Evolutionary conservation across 2,113 vertebrate species (phyloP), one percentile per base, ranked within the genome.

Genomic region (Corythaeola cristata): DNA sequence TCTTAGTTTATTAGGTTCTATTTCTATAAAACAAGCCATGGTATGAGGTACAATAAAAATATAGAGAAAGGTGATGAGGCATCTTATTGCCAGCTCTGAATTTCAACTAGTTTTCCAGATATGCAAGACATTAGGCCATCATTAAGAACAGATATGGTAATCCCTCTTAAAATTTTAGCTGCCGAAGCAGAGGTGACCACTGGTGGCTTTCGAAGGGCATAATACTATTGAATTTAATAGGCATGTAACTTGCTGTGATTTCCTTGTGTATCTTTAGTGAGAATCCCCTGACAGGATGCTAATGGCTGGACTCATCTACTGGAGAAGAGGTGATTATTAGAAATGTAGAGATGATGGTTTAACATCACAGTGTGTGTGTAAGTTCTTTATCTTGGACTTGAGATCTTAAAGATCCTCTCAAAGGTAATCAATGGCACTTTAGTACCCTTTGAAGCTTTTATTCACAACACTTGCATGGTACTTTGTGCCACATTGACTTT

Each of bases 401-500:
- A 94, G 84, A 93, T 80, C 28, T 96, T 91, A 88, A 92, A 95
- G 91, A 89, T 71, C 71, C 81, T 91, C 91, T 97, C 91, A 91
- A 88, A 96, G 81, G 84, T 89, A 97, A 97, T 95, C 94, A 94
- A 93, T 96, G 95, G 66, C 87, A 95, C 97, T 97, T 97, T 90
- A 95, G 90, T 92, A 66, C 53, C 66, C 90, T 95, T 95, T 96
- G 94, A 97, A 97, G 94, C 80, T 92, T 95, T 96, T 95, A 91
- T 95, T 96, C 71, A 72, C 89, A 95, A 80, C 89, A 83, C 88
- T 97, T 92, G 77, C 9, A 2, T 67, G 62, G 84, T 55, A 82
- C 89, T 95, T 93, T 95, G 89, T 89, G 89, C 77, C 82, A 93
- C 86, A 96, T 96, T 80, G 96, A 96, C 96, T 96, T 97, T 60